Conservation (phyloP, 2,113 vertebrate species). For the Eurystomus gularis region DNA sequence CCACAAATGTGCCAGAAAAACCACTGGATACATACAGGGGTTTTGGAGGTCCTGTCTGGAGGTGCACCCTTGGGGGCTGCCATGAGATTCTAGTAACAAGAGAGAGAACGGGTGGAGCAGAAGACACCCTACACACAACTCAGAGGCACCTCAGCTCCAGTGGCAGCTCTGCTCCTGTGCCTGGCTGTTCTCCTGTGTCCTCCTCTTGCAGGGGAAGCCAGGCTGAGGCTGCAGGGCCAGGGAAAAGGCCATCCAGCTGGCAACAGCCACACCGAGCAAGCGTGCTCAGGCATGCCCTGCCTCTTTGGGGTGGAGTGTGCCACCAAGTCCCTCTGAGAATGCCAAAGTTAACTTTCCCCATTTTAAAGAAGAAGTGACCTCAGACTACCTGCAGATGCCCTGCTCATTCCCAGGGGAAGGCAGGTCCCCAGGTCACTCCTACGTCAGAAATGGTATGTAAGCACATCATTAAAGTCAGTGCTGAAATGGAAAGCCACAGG, state of each 20-base stretch:
- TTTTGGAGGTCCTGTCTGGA: not conserved
- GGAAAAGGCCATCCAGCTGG: not conserved
- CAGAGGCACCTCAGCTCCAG: not conserved
- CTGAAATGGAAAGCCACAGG: not conserved
- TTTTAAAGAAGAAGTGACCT: not conserved
- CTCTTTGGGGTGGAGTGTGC: not conserved
- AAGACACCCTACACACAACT: not conserved
- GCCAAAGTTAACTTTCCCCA: fast-evolving
- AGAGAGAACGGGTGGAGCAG: not conserved
- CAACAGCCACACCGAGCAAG: fast-evolving
- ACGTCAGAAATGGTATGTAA: fast-evolving
- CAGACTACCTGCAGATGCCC: not conserved
- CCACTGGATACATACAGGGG: too few species aligned
- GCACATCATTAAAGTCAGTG: not conserved
- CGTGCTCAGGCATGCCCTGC: not conserved
- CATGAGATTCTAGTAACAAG: not conserved
- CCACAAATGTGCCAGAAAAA: not conserved
- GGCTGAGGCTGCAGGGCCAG: not conserved
- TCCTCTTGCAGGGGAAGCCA: fast-evolving
- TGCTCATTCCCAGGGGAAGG: fast-evolving
- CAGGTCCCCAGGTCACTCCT: not conserved
- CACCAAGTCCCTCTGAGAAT: not conserved
- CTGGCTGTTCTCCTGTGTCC: not conserved
- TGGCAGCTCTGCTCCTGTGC: not conserved
- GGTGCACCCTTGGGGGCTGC: not conserved